A percentile compares a stretch with the other conserved stretches of the same genome.
Evolutionary conservation across 2,797 vertebrate genomes (phyloP).

Genomic region (Cyprinodon diabolis): DNA sequence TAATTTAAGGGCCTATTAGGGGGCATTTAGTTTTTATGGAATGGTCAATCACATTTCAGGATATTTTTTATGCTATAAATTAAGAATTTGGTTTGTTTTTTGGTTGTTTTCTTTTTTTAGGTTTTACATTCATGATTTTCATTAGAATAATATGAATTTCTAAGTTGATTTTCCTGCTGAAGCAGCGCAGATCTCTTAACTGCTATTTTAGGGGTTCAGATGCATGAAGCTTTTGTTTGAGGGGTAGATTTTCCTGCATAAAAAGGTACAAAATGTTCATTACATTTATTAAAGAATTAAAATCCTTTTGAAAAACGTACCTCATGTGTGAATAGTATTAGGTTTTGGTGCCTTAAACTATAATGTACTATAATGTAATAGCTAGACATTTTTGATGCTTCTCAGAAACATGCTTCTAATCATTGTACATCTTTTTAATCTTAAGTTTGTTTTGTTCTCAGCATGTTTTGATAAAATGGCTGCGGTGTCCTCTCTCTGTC

Average conservation of each 20-base stretch:
- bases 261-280: neutral
- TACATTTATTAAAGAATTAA: neutral
- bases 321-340: neutral
- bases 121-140: neutral
- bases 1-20: neutral
- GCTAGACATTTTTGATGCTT: neutral
- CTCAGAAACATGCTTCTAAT: neutral
- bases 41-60: conserved; percentile 22
- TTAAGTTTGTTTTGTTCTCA: neutral
- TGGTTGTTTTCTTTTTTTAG: neutral
- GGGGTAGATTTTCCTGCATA: neutral
- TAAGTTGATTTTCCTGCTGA: neutral
- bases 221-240: conserved; percentile 1
- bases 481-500: neutral
- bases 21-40: conserved; percentile 13
- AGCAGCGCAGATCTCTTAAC: neutral
- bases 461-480: neutral
- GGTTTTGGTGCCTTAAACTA: neutral
- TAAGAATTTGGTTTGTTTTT: neutral
- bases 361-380: neutral
- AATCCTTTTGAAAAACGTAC: no score
- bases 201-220: conserved; percentile 4
- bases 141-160: neutral
- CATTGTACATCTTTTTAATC: neutral
- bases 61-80: neutral